These are phyloP conservation scores for Leptinotarsa peninsularis DNA, from an alignment of 2,888 invertebrate species.

Conservation along the genomic window DNA sequence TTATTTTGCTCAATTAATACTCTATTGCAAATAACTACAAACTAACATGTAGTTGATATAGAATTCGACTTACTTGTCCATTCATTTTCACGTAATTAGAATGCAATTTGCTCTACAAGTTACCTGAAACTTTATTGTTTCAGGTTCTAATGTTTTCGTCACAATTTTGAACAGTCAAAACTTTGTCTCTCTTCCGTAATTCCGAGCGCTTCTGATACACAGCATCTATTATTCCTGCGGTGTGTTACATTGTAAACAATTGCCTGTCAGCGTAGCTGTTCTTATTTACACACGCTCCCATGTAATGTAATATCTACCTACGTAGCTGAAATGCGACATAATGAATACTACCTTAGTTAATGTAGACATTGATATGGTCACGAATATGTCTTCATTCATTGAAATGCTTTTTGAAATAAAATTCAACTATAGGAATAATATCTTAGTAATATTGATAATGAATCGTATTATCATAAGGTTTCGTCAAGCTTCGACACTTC, in stretches of 20 bases:
- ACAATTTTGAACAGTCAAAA: constrained; percentile 7
- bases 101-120: not conserved
- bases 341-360: constrained; percentile 12
- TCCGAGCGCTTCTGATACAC: constrained; percentile 26
- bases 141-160: constrained; percentile 6
- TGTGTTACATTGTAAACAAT: constrained; percentile 36
- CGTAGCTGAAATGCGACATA: constrained; percentile 6
- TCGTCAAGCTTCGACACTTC: no score
- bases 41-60: no score
- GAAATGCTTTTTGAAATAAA: no score
- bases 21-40: no score
- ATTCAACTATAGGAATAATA: no score
- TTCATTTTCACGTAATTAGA: not conserved
- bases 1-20: no score
- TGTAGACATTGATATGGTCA: no score
- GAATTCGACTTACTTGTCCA: no score
- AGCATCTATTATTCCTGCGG: constrained; percentile 34
- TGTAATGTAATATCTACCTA: constrained; percentile 32
- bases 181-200: constrained; percentile 1
- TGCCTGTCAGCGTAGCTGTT: constrained; percentile 33
- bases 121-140: not conserved
- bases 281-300: constrained; percentile 37
- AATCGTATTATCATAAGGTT: no score
- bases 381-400: no score
- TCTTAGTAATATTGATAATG: no score